Percentiles rank a stretch among this genome's conserved stretches.
Conservation (phyloP, 2,113 vertebrate species). For the Pionites leucogaster region DNA sequence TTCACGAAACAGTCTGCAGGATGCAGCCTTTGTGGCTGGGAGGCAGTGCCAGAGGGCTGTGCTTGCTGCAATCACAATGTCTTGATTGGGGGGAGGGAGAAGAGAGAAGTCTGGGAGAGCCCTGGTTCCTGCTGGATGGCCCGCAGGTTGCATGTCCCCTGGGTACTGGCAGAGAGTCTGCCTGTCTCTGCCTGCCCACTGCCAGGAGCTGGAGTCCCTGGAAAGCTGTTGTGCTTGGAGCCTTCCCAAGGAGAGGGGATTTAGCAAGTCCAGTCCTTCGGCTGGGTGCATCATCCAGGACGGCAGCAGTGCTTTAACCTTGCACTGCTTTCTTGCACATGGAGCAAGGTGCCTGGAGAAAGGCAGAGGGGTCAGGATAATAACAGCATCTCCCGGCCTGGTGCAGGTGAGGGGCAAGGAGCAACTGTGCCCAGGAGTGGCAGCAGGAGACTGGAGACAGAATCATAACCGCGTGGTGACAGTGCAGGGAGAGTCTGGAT, state of each 20-base stretch:
- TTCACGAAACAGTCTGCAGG: background rate
- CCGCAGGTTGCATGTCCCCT: background rate
- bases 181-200: background rate
- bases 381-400: background rate
- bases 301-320: background rate
- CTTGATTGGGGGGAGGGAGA: background rate
- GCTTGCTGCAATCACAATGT: background rate
- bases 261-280: background rate
- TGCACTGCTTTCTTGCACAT: background rate
- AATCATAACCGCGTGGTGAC: accelerated
- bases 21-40: background rate
- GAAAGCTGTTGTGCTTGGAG: background rate
- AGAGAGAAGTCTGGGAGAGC: background rate
- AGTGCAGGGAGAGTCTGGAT: accelerated
- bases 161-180: background rate
- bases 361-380: background rate
- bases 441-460: background rate
- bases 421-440: background rate
- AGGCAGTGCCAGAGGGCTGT: accelerated
- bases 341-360: background rate
- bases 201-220: background rate
- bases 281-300: accelerated
- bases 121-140: background rate
- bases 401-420: background rate
- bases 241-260: background rate